A percentile compares a stretch with the other conserved stretches of the same genome.
Conservation (phyloP, 2,888 invertebrate genomes). For the Hedya salicella region DNA sequence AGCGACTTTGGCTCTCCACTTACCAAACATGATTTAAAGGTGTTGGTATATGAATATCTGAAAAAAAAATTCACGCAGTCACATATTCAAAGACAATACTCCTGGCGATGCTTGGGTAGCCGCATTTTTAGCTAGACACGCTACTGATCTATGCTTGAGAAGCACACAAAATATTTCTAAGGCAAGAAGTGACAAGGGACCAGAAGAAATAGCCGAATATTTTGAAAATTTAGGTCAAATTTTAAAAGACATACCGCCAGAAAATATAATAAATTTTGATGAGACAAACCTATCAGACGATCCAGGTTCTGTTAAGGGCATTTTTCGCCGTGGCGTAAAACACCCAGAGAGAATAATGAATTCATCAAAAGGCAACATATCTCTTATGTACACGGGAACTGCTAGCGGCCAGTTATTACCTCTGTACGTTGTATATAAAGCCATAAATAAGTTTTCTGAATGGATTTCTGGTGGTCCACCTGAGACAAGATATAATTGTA, state of each 20-base stretch:
- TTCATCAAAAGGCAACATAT: constrained; percentile 3
- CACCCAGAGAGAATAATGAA: constrained; percentile 2
- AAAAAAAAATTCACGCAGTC: no score
- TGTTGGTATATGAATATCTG: constrained; percentile 44
- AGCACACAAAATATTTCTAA: no score
- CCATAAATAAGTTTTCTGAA: background rate
- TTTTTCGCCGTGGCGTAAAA: background rate
- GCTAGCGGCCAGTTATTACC: background rate
- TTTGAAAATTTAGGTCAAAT: background rate
- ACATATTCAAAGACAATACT: no score
- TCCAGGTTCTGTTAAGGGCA: background rate
- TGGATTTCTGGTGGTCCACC: background rate
- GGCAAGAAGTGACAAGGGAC: no score
- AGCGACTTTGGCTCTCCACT: constrained; percentile 45
- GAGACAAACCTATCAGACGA: constrained; percentile 1
- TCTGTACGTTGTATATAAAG: background rate
- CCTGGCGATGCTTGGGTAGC: background rate
- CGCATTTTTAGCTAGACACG: no score
- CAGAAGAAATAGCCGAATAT: no score
- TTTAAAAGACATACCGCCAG: constrained; percentile 3
- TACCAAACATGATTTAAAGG: constrained; percentile 46
- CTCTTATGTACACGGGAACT: background rate
- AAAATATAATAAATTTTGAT: no score
- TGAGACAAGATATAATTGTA: background rate
- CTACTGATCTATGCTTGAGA: no score